These are phyloP conservation scores for Chloroceryle amazona DNA, from an alignment of 2,797 vertebrate genomes.

Conservation along the genomic window DNA sequence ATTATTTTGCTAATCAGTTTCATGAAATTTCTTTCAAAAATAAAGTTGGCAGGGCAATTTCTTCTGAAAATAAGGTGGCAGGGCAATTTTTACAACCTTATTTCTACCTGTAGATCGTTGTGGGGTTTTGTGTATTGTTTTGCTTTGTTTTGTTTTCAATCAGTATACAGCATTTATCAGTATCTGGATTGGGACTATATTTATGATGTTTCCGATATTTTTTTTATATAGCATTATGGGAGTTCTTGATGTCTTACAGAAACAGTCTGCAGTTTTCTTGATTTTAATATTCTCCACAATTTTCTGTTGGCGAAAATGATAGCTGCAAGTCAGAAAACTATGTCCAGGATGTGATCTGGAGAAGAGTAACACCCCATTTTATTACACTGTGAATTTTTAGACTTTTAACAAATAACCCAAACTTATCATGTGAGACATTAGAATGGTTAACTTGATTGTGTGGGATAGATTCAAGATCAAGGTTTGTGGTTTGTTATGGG, in stretches of 20 bases:
- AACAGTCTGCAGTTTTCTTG: background rate
- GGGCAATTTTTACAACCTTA: background rate
- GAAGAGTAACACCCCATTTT: background rate
- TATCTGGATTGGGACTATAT: background rate
- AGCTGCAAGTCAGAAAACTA: background rate
- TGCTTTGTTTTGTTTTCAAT: background rate
- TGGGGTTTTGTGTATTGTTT: fast-evolving
- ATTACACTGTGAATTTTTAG: fast-evolving
- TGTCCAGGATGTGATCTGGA: background rate
- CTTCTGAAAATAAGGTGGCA: background rate
- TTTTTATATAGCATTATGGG: background rate
- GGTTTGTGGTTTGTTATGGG: background rate
- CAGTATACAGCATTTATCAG: background rate
- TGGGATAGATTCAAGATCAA: background rate
- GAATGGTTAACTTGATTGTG: background rate
- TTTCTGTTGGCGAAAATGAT: background rate
- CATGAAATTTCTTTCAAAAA: background rate
- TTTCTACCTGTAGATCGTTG: background rate
- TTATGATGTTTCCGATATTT: background rate
- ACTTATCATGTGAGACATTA: background rate
- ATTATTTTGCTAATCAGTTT: background rate
- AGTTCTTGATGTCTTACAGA: background rate
- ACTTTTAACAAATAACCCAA: background rate
- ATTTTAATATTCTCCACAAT: background rate
- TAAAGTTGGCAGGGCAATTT: background rate